phyloP scores from a whole-genome alignment of 2,888 invertebrate genomes.

The Vannuccia rotundouncinata region DNA sequence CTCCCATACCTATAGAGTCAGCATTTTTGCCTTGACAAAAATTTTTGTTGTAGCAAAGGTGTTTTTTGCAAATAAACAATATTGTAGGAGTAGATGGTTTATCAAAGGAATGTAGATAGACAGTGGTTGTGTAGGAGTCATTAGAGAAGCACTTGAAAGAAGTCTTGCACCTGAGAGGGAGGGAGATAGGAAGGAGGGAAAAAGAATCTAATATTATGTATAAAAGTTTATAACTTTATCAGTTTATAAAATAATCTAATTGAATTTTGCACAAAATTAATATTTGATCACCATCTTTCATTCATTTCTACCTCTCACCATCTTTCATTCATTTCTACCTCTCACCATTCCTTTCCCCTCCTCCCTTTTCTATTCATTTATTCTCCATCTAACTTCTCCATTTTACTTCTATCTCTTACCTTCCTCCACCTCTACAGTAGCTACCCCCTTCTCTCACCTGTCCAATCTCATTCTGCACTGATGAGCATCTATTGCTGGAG shows the following conservation, averaged over 20 bases:
- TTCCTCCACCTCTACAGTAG: too few species aligned
- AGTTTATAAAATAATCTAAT: background rate
- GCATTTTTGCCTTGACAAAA: too few species aligned
- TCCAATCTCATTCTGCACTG: constrained; percentile 17
- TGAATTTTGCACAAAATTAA: background rate
- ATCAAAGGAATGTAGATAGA: background rate
- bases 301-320: too few species aligned
- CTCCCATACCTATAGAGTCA: too few species aligned
- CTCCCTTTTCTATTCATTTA: too few species aligned
- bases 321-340: too few species aligned
- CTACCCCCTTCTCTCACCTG: constrained; percentile 14
- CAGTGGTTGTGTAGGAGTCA: constrained; percentile 11
- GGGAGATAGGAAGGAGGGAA: background rate
- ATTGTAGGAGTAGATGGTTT: background rate
- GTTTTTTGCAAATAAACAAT: background rate
- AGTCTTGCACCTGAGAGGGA: background rate
- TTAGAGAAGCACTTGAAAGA: constrained; percentile 16
- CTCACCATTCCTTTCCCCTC: too few species aligned
- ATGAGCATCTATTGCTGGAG: constrained; percentile 3
- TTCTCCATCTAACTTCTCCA: background rate
- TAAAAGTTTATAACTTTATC: too few species aligned
- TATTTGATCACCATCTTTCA: background rate
- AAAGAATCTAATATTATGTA: too few species aligned
- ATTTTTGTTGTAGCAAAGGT: background rate
- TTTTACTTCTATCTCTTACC: background rate